These are phyloP conservation scores for Microcebus griseorufus DNA, from an alignment of 2,113 vertebrate genomes.

Conservation along the genomic window DNA sequence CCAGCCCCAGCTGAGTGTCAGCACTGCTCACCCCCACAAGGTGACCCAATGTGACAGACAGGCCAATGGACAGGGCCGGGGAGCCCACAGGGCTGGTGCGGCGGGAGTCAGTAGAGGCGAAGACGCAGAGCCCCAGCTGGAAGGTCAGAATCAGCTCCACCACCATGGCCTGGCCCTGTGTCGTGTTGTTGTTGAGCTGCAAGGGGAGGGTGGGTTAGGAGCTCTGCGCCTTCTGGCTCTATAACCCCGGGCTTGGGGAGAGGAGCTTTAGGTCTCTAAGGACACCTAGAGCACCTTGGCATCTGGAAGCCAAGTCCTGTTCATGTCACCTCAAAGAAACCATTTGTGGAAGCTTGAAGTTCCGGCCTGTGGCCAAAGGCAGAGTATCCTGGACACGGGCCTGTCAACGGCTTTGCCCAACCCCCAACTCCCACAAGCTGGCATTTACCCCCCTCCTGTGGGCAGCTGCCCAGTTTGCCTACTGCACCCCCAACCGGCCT, in stretches of 20 bases:
- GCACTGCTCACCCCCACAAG: constrained; percentile 88
- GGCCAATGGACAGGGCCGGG: constrained; percentile 84
- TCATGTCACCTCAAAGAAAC: not conserved
- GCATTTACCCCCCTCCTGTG: constrained; percentile 63
- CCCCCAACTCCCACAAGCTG: constrained; percentile 45
- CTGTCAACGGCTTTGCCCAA: constrained; percentile 40
- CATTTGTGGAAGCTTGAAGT: not conserved
- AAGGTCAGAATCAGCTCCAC: constrained; percentile 89
- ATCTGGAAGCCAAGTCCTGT: not conserved
- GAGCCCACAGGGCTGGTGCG: constrained; percentile 80
- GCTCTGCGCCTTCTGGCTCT: not conserved
- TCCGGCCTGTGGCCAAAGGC: not conserved
- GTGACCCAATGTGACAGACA: constrained; percentile 87
- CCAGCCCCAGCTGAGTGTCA: not conserved
- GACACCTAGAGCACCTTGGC: not conserved
- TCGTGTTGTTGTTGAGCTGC: constrained; percentile 83
- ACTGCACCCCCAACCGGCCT: constrained; percentile 45
- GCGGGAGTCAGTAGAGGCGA: constrained; percentile 84
- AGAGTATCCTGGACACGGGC: constrained; percentile 17
- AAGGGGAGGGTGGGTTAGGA: not conserved
- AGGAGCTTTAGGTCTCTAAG: not conserved
- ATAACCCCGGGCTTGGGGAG: not conserved
- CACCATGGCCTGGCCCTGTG: constrained; percentile 82
- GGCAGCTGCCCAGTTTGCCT: constrained; percentile 69
- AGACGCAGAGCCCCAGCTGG: constrained; percentile 87